Evolutionary conservation across 1,140 invertebrate genomes (phyloP).

Genomic region (Zaprionus tsacasi): DNA sequence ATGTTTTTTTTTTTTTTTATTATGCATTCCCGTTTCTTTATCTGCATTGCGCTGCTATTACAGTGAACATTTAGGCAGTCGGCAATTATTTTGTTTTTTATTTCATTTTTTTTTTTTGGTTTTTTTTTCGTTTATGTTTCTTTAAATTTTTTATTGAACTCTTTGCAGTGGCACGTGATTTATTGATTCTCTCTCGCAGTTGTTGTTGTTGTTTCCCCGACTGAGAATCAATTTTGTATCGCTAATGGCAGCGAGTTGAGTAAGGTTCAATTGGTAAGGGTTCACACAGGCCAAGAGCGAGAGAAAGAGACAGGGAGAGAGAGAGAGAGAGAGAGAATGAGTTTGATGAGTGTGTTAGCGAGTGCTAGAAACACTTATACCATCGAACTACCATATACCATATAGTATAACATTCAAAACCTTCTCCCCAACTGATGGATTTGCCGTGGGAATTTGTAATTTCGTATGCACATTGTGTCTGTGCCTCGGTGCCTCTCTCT

Average conservation of each 20-base stretch:
- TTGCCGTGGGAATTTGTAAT: conserved; percentile 78
- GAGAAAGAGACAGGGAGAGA: neutral
- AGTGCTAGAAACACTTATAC: conserved; percentile 60
- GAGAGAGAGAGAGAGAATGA: conserved; percentile 11
- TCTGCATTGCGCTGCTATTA: conserved; percentile 54
- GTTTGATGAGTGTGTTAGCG: conserved; percentile 64
- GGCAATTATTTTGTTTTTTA: conserved; percentile 27
- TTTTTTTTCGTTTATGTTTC: conserved; percentile 16
- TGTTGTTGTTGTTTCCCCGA: neutral
- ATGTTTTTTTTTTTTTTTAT: conserved; percentile 3
- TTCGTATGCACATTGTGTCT: conserved; percentile 74
- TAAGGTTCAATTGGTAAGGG: conserved; percentile 50
- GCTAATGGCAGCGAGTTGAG: conserved; percentile 68
- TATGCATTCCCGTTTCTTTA: conserved; percentile 21
- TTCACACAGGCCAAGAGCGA: conserved; percentile 8
- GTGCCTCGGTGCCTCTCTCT: conserved; percentile 22
- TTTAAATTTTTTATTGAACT: conserved; percentile 48
- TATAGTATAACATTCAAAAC: neutral
- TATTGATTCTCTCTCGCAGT: conserved; percentile 65
- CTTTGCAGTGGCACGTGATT: conserved; percentile 67
- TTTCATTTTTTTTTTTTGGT: neutral
- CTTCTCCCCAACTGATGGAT: conserved; percentile 52
- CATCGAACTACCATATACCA: conserved; percentile 8
- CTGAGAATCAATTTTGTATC: conserved; percentile 65
- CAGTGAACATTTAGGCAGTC: conserved; percentile 57